Evolutionary conservation across 2,888 invertebrate species (phyloP).

Genomic region (Tinea trinotella): DNA sequence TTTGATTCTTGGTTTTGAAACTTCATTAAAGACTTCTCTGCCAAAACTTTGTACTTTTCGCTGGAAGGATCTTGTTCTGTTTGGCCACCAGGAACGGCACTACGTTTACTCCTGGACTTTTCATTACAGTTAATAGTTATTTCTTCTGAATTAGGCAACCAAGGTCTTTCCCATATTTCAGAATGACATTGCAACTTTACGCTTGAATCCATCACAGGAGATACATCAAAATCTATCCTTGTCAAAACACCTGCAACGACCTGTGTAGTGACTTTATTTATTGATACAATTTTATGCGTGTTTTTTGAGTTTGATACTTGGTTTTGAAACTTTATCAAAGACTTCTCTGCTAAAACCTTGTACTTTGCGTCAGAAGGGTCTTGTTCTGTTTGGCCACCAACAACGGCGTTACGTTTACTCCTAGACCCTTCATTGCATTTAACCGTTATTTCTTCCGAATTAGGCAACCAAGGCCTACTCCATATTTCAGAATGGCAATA

Average conservation of each 20-base stretch:
- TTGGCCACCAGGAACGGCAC: not conserved
- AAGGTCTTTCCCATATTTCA: constrained; percentile 13
- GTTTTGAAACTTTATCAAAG: constrained; percentile 23
- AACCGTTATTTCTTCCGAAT: too few relatives aligned
- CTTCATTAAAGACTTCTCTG: constrained; percentile 18
- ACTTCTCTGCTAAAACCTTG: constrained; percentile 24
- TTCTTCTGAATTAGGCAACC: constrained; percentile 2
- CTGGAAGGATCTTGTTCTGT: constrained; percentile 10
- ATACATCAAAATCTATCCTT: constrained; percentile 16
- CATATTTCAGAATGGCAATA: too few relatives aligned
- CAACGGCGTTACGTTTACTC: constrained; percentile 20
- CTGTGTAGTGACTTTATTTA: constrained; percentile 51
- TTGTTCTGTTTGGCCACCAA: constrained; percentile 10
- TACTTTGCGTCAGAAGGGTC: constrained; percentile 20
- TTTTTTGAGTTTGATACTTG: constrained; percentile 30
- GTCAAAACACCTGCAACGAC: constrained; percentile 62
- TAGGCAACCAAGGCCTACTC: too few relatives aligned
- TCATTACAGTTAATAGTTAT: not conserved
- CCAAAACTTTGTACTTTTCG: constrained; percentile 10
- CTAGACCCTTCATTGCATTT: too few relatives aligned
- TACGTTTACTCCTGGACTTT: not conserved
- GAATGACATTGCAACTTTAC: not conserved
- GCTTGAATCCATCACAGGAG: not conserved
- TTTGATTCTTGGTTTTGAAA: not conserved
- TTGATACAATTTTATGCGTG: constrained; percentile 29